phyloP scores from a whole-genome alignment of 30 jellyfish, hydroid and myxozoan genomes.

The Chrysaora quinquecirrha region DNA sequence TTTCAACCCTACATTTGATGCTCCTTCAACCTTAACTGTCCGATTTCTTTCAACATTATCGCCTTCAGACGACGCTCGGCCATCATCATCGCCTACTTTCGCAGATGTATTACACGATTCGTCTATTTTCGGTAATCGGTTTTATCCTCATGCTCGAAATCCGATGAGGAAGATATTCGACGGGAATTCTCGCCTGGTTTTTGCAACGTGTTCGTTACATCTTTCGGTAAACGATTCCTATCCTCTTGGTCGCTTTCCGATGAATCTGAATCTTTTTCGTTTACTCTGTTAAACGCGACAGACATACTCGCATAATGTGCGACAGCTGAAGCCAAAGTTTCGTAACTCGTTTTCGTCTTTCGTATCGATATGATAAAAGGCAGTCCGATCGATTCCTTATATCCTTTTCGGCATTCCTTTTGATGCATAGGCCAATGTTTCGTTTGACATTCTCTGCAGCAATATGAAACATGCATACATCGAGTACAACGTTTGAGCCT shows the following conservation, averaged over 20 bases:
- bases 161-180: background rate
- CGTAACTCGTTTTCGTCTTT: constrained; percentile 46
- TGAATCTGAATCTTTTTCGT: constrained; percentile 9
- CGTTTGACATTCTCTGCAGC: constrained; percentile 88
- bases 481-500: constrained; percentile 92
- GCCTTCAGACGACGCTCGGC: background rate
- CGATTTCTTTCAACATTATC: constrained; percentile 50
- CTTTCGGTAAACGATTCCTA: constrained; percentile 11
- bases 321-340: constrained; percentile 48
- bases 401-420: constrained; percentile 71
- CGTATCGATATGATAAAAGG: constrained; percentile 74
- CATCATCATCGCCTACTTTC: background rate
- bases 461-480: constrained; percentile 84
- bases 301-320: constrained; percentile 67
- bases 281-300: background rate
- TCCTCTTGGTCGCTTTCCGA: constrained; percentile 64
- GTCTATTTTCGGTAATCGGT: constrained; percentile 7
- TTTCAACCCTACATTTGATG: constrained; percentile 17
- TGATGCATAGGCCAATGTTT: constrained; percentile 86
- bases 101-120: background rate
- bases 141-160: constrained; percentile 9
- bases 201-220: background rate
- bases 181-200: background rate
- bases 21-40: constrained; percentile 49
- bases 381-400: constrained; percentile 73